phyloP scores from a whole-genome alignment of 2,797 vertebrate species.

The Spea hammondii region DNA sequence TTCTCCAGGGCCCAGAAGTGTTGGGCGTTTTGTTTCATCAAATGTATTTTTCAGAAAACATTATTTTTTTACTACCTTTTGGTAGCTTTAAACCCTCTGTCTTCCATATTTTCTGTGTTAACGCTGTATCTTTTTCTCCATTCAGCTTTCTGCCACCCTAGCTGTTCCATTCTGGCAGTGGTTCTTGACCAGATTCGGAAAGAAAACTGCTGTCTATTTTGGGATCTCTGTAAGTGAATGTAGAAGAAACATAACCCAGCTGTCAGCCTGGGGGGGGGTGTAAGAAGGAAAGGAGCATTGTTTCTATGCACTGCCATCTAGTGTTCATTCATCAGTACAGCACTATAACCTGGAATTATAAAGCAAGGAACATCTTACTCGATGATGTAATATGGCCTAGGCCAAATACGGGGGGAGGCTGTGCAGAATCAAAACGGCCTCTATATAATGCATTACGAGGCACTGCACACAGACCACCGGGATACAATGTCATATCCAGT shows the following conservation, averaged over 20 bases:
- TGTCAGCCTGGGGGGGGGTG: not conserved
- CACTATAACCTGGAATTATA: too few relatives aligned
- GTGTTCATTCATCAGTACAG: not conserved
- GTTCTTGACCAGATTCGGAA: slow-evolving; percentile 93
- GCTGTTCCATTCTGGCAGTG: slow-evolving; percentile 97
- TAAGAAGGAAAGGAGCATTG: not conserved
- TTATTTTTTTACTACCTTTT: not conserved
- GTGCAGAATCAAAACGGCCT: too few relatives aligned
- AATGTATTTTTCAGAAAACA: too few relatives aligned
- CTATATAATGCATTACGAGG: too few relatives aligned
- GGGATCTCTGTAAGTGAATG: slow-evolving; percentile 84
- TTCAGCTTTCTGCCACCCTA: slow-evolving; percentile 83
- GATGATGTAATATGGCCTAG: too few relatives aligned
- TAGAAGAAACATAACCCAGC: slow-evolving; percentile 12
- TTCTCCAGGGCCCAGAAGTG: not conserved
- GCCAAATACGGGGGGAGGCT: too few relatives aligned
- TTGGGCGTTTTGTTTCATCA: too few relatives aligned
- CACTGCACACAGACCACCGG: too few relatives aligned
- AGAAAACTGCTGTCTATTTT: slow-evolving; percentile 86
- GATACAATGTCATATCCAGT: too few relatives aligned
- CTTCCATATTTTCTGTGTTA: not conserved
- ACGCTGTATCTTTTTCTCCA: not conserved
- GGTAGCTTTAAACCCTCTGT: not conserved
- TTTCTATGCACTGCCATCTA: slow-evolving; percentile 4
- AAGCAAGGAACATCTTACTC: too few relatives aligned